These are phyloP conservation scores for Eupithecia abbreviata DNA, from an alignment of 2,888 invertebrate species.

Conservation along the genomic window DNA sequence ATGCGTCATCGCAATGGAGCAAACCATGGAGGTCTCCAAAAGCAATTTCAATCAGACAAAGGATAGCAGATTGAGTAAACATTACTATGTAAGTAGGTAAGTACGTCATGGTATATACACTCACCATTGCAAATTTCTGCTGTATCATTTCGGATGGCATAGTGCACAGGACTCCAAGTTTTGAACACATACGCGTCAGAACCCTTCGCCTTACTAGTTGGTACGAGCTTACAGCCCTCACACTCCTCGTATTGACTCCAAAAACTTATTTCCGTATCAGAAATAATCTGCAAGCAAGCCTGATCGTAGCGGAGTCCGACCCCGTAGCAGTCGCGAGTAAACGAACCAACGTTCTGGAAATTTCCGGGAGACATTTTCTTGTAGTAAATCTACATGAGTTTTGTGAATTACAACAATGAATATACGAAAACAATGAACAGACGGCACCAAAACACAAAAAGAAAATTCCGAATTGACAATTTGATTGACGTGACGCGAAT, in stretches of 20 bases:
- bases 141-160: slow-evolving; percentile 56
- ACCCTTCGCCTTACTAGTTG: slow-evolving; percentile 52
- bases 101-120: slow-evolving; percentile 41
- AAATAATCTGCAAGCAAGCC: slow-evolving; percentile 75
- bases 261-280: slow-evolving; percentile 62
- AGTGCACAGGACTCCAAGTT: slow-evolving; percentile 70
- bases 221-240: slow-evolving; percentile 66
- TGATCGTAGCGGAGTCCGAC: slow-evolving; percentile 68
- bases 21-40: neutral
- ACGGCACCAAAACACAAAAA: slow-evolving; percentile 25
- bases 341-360: slow-evolving; percentile 75
- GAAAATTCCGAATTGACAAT: slow-evolving; percentile 25
- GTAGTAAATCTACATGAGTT: slow-evolving; percentile 54
- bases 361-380: slow-evolving; percentile 63
- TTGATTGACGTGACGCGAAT: slow-evolving; percentile 48
- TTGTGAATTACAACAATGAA: slow-evolving; percentile 42
- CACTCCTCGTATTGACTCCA: slow-evolving; percentile 79
- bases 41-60: slow-evolving; percentile 19
- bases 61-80: slow-evolving; percentile 34
- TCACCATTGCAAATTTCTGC: slow-evolving; percentile 72
- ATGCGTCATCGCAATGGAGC: neutral
- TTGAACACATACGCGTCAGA: slow-evolving; percentile 59
- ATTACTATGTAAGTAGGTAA: slow-evolving; percentile 16
- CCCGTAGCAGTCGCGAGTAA: slow-evolving; percentile 66
- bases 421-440: slow-evolving; percentile 49